Conservation (phyloP, 2,797 vertebrate species). For the Anisognathus igniventris region DNA sequence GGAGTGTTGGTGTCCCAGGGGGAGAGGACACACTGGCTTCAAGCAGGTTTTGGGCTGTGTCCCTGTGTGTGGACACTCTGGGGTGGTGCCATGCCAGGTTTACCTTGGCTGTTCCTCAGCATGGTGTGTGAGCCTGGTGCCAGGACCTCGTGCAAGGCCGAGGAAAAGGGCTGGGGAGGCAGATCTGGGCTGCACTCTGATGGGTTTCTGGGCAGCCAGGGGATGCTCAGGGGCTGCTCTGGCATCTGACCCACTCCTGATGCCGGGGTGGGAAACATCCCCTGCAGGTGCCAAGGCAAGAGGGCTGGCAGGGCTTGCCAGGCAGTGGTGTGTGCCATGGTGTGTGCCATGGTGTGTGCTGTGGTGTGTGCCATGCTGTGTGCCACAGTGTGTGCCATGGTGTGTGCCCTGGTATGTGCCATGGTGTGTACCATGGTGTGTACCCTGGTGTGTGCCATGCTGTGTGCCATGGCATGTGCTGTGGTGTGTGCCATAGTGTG, state of each 20-base stretch:
- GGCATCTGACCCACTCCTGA: neutral
- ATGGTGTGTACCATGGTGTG: no score
- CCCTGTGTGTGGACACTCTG: fast-evolving
- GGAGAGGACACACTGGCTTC: neutral
- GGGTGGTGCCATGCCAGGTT: fast-evolving
- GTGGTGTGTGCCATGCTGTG: no score
- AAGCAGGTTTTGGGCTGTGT: neutral
- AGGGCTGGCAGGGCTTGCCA: neutral
- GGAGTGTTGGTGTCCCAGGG: fast-evolving
- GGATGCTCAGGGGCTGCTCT: neutral
- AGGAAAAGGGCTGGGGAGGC: neutral
- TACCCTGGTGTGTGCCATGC: no score
- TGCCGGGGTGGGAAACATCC: fast-evolving
- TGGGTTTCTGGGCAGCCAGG: neutral
- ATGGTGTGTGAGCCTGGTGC: neutral
- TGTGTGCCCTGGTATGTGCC: no score
- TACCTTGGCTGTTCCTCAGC: neutral
- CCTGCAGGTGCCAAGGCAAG: fast-evolving
- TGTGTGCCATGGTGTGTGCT: no score
- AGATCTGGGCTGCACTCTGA: neutral
- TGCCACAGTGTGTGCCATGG: no score
- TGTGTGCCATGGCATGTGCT: fast-evolving
- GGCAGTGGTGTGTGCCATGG: neutral
- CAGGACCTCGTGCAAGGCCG: neutral
- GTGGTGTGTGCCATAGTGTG: no score